A percentile compares a stretch with the other conserved stretches of the same genome.
Conservation (phyloP, 2,113 vertebrate species). For the Puntigrus tetrazona region DNA sequence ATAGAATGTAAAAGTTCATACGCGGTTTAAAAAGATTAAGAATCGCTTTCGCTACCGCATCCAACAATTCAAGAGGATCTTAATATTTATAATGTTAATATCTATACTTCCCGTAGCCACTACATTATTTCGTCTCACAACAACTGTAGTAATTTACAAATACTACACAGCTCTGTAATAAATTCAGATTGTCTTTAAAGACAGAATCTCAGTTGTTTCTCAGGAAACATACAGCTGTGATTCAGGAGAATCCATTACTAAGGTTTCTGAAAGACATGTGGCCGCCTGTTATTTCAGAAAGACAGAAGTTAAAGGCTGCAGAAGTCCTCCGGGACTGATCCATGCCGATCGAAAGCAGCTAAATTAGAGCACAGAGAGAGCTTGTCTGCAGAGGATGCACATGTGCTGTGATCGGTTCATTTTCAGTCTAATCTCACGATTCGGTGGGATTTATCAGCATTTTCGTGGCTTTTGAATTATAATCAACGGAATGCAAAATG, state of each 20-base stretch:
- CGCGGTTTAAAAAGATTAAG: neutral
- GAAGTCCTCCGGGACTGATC: constrained; percentile 59
- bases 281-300: constrained; percentile 69
- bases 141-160: neutral
- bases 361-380: constrained; percentile 52
- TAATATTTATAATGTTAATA: neutral
- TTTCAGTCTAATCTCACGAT: neutral
- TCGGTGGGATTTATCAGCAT: neutral
- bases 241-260: constrained; percentile 59
- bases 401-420: neutral
- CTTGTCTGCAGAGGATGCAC: neutral
- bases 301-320: constrained; percentile 63
- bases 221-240: constrained; percentile 58
- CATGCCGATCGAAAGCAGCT: constrained; percentile 62
- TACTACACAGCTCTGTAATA: neutral
- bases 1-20: neutral
- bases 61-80: no score
- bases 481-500: neutral
- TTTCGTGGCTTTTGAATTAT: neutral
- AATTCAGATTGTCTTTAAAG: constrained; percentile 25
- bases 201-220: constrained; percentile 22
- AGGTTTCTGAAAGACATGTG: constrained; percentile 59
- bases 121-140: neutral
- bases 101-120: neutral
- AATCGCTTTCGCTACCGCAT: no score